These are phyloP conservation scores for Steinernema feltiae DNA, from an alignment of 1,140 invertebrate species.

Conservation along the genomic window DNA sequence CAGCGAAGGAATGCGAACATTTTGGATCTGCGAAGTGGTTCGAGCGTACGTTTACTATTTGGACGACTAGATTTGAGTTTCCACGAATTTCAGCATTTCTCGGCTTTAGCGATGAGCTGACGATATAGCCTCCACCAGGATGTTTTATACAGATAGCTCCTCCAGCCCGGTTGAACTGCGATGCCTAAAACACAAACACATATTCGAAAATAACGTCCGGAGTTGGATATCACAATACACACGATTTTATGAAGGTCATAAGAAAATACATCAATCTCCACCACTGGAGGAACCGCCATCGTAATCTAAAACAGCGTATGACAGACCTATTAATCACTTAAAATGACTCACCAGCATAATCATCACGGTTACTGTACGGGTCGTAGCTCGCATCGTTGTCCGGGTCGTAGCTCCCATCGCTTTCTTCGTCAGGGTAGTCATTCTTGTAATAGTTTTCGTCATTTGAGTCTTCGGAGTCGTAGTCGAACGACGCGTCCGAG, in stretches of 20 bases:
- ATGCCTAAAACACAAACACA: not conserved
- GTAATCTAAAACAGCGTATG: too few relatives aligned
- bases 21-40: not conserved
- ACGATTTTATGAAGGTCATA: too few relatives aligned
- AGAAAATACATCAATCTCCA: too few relatives aligned
- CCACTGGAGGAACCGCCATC: too few relatives aligned
- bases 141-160: not conserved
- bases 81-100: not conserved
- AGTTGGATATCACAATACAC: too few relatives aligned
- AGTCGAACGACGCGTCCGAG: conserved; percentile 14
- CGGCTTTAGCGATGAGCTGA: not conserved
- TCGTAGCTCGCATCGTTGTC: conserved; percentile 30
- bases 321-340: too few relatives aligned
- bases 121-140: not conserved
- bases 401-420: conserved; percentile 21
- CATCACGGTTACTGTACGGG: conserved; percentile 5
- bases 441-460: conserved; percentile 46
- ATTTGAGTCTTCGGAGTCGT: conserved; percentile 42
- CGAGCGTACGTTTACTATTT: not conserved
- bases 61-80: not conserved
- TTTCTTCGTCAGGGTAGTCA: conserved; percentile 46
- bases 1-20: not conserved
- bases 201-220: too few relatives aligned
- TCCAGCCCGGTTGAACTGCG: not conserved
- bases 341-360: not conserved